Conservation (phyloP, 2,888 invertebrate genomes). For the Asteroscopus sphinx region DNA sequence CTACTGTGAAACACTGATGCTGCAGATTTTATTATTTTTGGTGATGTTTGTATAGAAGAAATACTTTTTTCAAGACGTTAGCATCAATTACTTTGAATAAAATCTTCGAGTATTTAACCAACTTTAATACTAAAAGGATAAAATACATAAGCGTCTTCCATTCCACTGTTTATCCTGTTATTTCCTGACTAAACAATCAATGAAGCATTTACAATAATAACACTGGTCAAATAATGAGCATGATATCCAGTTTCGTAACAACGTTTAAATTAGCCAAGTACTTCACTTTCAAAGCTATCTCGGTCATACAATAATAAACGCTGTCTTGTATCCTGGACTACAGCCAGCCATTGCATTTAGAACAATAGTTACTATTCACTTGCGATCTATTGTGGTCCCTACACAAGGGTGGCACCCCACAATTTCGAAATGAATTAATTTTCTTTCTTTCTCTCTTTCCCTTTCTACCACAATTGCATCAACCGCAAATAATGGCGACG, state of each 20-base stretch:
- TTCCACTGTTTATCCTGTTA: constrained; percentile 12
- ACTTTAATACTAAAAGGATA: too few relatives aligned
- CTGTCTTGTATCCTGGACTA: constrained; percentile 39
- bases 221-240: constrained; percentile 30
- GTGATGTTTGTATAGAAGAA: neutral
- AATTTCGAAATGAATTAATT: constrained; percentile 17
- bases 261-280: constrained; percentile 46
- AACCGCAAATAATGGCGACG: constrained; percentile 29
- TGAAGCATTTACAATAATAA: constrained; percentile 9
- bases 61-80: neutral
- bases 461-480: constrained; percentile 11
- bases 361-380: constrained; percentile 46
- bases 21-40: neutral
- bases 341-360: constrained; percentile 46
- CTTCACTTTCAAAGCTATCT: constrained; percentile 52
- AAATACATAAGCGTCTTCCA: neutral
- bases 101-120: too few relatives aligned
- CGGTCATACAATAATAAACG: constrained; percentile 52
- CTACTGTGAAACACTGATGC: neutral
- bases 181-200: constrained; percentile 3
- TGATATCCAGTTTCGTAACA: constrained; percentile 49
- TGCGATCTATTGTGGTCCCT: constrained; percentile 33
- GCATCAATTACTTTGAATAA: neutral
- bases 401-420: constrained; percentile 42
- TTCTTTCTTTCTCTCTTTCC: constrained; percentile 26